Base-by-base conservation (phyloP, 2,113 vertebrate genomes). In the Periophthalmodon schlosseri region DNA sequence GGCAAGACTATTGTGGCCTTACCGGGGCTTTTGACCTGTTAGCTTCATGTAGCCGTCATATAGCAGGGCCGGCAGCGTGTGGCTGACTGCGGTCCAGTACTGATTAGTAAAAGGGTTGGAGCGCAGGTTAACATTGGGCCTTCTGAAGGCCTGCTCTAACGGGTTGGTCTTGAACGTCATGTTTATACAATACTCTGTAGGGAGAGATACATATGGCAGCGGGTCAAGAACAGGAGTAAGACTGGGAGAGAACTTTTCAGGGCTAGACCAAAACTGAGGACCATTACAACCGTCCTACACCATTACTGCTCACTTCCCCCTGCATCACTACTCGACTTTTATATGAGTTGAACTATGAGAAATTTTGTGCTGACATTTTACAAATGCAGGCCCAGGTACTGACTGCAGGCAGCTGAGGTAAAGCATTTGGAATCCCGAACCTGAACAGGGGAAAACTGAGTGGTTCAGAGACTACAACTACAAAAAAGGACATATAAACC, bases 21-120 rank as follows among this genome's bases (percentile, higher is more conserved):
- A 99, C 96, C 95, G 71, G 92, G 95, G 94, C 88, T 96, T 92
- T 90, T 87, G 95, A 95, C 96, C 96, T 88, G 90, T 92, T 94
- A 97, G 94, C 92, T 82, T 94, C 90, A 97, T 94, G 91, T 92
- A 92, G 91, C 94, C 92, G 91, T 99, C 95, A 88, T 89, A 92
- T 84, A 96, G 94, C 92, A 97, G 93, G 36, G 93, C 96, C 75
- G 95, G 89, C 24, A 94, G 50, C 84, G 88, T 92, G 92, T 95
- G 84, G 92, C 67, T 92, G 90, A 95, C 93, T 82, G 95, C 86
- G 70, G 76, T 92, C 93, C 90, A 93, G 92, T 88, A 97, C 71
- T 89, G 93, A 94, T 83, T 91, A 91, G 94, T 90, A 93, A 98
- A 82, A 69, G 91, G 80, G 87, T 90, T 97, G 94, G 79, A 86